Base-by-base conservation (phyloP, 2,888 invertebrate species). In the Conistra vaccinii region DNA sequence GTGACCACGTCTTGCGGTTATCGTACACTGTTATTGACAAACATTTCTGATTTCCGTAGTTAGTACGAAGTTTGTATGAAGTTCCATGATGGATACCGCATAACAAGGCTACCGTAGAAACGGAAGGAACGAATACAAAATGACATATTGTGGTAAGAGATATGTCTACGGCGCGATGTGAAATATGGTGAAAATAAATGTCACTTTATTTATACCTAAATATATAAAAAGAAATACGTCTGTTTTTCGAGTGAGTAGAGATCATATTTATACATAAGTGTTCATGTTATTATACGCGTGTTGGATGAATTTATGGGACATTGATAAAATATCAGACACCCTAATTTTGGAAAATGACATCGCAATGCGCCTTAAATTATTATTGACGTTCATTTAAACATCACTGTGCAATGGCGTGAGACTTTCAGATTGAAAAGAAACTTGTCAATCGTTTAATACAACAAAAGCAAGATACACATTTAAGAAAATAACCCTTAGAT, bases 1-100 rank as follows among this genome's bases (percentile, higher is more conserved):
- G 48, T 72, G n/a, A 66, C 84, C 85, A 55, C 68, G 32, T 48
- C 57, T 84, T 83, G 84, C 35, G 84, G 84, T 84, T 32, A 10
- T n/a, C 6, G 63, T 45, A 12, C 53, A 48, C 32, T 68, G 79
- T n/a, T 73, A 81, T 81, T 83, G 74, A 39, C 60, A 42, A 26
- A 53, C 6, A 29, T 32, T 32, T n/a, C 10, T 29, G 23, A 63
- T 45, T 60, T 32, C n/a, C 45, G 35, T 39, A 35, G 26, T 23
- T 48, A 29, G 23, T 29, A 29, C 9, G 29, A 29, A 17, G 57
- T 29, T 29, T 57, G 57, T 29, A 9, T 55, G 55, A 14, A 14
- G 1, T n/a, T 53, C 23, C 6, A 26, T 55, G 14, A 26, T 55
- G 26, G 12, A 55, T 26, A 55, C 26, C 17, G 6, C 48, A 48